phyloP scores from a whole-genome alignment of 2,888 invertebrate species.

The Eilema caniola region DNA sequence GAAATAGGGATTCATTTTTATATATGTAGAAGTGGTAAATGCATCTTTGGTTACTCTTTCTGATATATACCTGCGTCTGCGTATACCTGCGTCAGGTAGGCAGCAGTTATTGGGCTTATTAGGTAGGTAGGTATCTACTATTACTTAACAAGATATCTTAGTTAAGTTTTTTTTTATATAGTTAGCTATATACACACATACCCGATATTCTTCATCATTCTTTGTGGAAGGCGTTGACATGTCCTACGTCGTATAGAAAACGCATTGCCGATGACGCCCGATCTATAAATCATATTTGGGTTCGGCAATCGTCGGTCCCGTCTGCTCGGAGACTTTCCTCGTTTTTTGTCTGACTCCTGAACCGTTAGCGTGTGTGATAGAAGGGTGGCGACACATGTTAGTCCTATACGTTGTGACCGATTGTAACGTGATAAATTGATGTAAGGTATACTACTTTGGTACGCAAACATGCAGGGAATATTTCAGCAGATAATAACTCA shows the following conservation, averaged over 20 bases:
- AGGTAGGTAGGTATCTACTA: not conserved
- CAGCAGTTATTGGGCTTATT: no score
- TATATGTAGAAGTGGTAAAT: no score
- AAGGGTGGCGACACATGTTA: constrained; percentile 77
- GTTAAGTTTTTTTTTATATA: not conserved
- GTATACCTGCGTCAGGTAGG: no score
- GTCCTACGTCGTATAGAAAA: constrained; percentile 80
- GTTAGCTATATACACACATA: not conserved
- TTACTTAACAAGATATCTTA: not conserved
- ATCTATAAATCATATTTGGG: constrained; percentile 85
- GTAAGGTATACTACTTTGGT: constrained; percentile 14
- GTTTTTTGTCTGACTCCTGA: constrained; percentile 84
- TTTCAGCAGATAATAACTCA: not conserved
- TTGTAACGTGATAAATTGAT: constrained; percentile 64
- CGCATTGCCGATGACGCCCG: constrained; percentile 82
- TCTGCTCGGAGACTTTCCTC: constrained; percentile 74
- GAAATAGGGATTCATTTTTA: no score
- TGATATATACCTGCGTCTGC: no score
- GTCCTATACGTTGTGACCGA: constrained; percentile 56
- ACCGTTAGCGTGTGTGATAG: constrained; percentile 70
- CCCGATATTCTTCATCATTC: constrained; percentile 10
- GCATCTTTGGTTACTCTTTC: no score
- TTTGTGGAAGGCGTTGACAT: constrained; percentile 63
- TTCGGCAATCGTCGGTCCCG: constrained; percentile 77
- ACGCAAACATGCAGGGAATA: not conserved